Base-by-base conservation (phyloP, 2,113 vertebrate species). In the Anguilla rostrata region DNA sequence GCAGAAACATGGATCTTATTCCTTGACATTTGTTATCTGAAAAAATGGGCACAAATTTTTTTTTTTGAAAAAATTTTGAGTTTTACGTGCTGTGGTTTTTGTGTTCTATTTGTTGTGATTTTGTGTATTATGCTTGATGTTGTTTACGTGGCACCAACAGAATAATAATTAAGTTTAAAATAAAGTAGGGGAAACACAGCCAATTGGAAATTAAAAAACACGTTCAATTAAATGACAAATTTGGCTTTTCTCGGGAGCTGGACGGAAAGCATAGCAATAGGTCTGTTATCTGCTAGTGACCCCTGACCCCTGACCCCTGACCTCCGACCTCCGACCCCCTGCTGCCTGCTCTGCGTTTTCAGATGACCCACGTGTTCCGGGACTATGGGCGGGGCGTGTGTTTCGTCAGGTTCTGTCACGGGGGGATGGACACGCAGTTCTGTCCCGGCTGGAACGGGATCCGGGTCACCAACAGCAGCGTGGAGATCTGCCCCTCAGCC, bases 401-500 rank as follows among this genome's bases (percentile, higher is more conserved):
- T 40, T 91, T 95, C 82, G 90, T 99, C 89, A 86, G 56, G 34
- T 99, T 99, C 18, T 90, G 90, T 46, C 98, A 99, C 0, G 97
- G 98, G 3, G 98, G 98, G 60, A 82, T 94, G 0, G 98, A 99
- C 92, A 97, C 94, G 0, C 95, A 97, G 89, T 97, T 9, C 91
- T 99, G 98, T 98, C 95, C 95, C 0, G 98, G 98, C 6, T 98
- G 97, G 96, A 99, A 98, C 0, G 98, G 98, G 0, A 90, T 98
- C 82, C 94, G 97, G 0, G 92, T 99, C 11, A 99, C 97, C 0
- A 96, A 98, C 94, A 98, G 95, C 94, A 95, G 97, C 46, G 92
- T 99, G 78, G 92, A 95, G 84, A 82, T 99, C 0, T 94, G 92
- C 83, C 95, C 94, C 0, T 39, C 82, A 41, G 63, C 3, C 5